These are phyloP conservation scores for Corythucha ciliata DNA, from an alignment of 2,888 invertebrate species.

Conservation along the genomic window DNA sequence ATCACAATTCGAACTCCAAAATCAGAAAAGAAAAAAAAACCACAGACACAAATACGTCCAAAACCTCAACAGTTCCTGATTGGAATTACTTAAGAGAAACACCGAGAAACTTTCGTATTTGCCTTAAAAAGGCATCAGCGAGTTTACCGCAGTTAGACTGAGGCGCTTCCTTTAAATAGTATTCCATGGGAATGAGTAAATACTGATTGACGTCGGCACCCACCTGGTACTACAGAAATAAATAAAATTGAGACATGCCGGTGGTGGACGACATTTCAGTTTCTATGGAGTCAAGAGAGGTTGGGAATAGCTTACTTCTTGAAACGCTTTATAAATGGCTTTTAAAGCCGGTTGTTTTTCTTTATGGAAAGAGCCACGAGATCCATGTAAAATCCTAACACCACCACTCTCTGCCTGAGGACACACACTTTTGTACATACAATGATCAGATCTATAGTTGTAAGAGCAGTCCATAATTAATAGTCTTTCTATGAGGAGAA, in stretches of 20 bases:
- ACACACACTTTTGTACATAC: slow-evolving; percentile 89
- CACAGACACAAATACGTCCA: too few species aligned
- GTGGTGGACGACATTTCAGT: not conserved
- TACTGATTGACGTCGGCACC: slow-evolving; percentile 55
- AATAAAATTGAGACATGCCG: slow-evolving; percentile 13
- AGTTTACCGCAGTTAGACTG: slow-evolving; percentile 53
- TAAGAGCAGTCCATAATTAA: slow-evolving; percentile 72
- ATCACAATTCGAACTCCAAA: too few species aligned
- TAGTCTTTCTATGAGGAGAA: slow-evolving; percentile 59
- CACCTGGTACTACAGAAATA: slow-evolving; percentile 50
- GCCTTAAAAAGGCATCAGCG: slow-evolving; percentile 28
- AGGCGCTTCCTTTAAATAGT: slow-evolving; percentile 46
- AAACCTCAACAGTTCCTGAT: too few species aligned
- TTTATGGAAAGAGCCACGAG: slow-evolving; percentile 74
- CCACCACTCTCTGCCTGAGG: slow-evolving; percentile 60
- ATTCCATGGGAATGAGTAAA: slow-evolving; percentile 51
- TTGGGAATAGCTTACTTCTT: slow-evolving; percentile 43
- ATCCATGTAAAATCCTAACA: slow-evolving; percentile 79
- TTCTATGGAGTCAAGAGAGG: not conserved
- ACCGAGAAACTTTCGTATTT: slow-evolving; percentile 26
- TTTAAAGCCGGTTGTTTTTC: slow-evolving; percentile 78
- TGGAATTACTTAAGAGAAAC: too few species aligned
- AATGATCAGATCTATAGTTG: slow-evolving; percentile 92
- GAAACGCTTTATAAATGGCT: slow-evolving; percentile 55
- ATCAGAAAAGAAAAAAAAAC: too few species aligned